phyloP scores from a whole-genome alignment of 2,797 vertebrate species.

The Lycodopsis pacificus region DNA sequence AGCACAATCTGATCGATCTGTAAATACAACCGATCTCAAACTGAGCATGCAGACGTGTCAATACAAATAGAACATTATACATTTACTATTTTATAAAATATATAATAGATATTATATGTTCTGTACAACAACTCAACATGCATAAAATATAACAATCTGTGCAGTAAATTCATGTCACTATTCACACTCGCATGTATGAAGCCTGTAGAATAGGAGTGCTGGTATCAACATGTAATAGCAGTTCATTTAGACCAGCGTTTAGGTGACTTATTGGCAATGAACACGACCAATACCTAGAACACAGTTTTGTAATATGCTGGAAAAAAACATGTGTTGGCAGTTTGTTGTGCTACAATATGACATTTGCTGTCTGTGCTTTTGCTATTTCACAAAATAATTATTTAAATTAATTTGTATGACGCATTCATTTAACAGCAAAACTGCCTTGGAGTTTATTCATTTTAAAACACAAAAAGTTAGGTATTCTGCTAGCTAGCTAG shows the following conservation, averaged over 20 bases:
- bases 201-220: constrained; percentile 39
- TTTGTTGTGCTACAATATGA: background rate
- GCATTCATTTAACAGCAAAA: background rate
- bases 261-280: background rate
- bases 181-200: constrained; percentile 29
- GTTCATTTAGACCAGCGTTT: background rate
- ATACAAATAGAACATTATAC: constrained; percentile 49
- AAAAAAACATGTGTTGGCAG: background rate
- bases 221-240: background rate
- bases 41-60: constrained; percentile 65
- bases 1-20: constrained; percentile 55
- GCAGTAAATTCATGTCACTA: constrained; percentile 47
- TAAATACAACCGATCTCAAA: constrained; percentile 31
- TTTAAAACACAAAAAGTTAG: background rate
- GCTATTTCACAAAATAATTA: background rate
- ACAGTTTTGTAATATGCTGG: background rate
- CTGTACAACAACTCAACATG: constrained; percentile 71
- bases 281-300: background rate
- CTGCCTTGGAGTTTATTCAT: background rate
- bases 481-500: background rate
- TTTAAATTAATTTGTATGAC: background rate
- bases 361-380: background rate
- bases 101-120: constrained; percentile 59
- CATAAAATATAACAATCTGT: constrained; percentile 63
- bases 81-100: constrained; percentile 67